Evolutionary conservation across 2,888 invertebrate genomes (phyloP), one percentile per base, ranked within the genome.

Genomic region (Drymonia ruficornis): DNA sequence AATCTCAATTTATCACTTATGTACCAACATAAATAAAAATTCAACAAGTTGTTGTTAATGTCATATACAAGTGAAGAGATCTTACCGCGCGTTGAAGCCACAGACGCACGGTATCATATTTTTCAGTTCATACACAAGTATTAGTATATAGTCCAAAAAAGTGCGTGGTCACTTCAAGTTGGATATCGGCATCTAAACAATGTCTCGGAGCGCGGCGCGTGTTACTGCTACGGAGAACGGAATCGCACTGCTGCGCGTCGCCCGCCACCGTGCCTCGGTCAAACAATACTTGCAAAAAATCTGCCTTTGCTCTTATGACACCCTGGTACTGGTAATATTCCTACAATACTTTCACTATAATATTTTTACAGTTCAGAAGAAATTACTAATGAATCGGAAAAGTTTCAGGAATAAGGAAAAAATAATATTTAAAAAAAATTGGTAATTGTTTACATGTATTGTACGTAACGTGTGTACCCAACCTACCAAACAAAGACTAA

Each of bases 171-270:
- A 8, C 44, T 43, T 46, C 55, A 57, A 53, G 61, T 57, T 65
- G 53, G 57, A 51, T 56, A 56, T 50, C 55, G 51, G 62, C 59
- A 64, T 64, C 53, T 63, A 36, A 19, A 44, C 43, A 57, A 18
- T 19, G 44, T 1, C 7, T 11, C n/a, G 12, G 48, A 48, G 52
- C 58, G 54, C 56, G 55, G 54, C 48, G 63, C 75, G 71, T 68
- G 67, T 63, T 52, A 19, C 62, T 49, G 49, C 61, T 45, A 18
- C 66, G 72, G 59, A 53, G 53, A 55, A 55, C n/a, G 42, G 51
- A 60, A 52, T 56, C 61, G 62, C 64, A 75, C 75, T 75, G 69
- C 55, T 59, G 59, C 49, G 59, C 50, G 46, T 44, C 45, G 46
- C 44, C 52, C 43, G 48, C 46, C 54, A 47, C 34, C 19, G 50